Percentiles rank a stretch among this genome's conserved stretches.
Evolutionary conservation across 2,888 invertebrate genomes (phyloP).

Genomic region (Tetragnatha montana): DNA sequence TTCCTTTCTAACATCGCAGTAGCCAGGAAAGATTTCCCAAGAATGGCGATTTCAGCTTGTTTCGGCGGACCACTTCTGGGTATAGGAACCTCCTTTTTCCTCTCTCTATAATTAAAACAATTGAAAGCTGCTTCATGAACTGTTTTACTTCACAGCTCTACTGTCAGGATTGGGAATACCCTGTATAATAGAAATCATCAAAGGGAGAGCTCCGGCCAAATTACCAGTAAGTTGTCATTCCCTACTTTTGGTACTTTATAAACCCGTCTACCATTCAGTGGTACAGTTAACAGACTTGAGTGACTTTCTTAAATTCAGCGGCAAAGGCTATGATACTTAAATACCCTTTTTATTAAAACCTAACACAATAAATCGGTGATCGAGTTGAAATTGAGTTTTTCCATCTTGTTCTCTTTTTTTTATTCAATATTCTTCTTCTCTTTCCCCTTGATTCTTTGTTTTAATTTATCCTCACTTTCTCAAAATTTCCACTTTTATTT

Average conservation of each 20-base stretch:
- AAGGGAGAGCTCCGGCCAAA: slow-evolving; percentile 55
- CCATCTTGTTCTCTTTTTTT: too few relatives aligned
- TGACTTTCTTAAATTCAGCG: too few relatives aligned
- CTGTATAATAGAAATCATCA: slow-evolving; percentile 66
- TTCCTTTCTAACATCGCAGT: slow-evolving; percentile 78
- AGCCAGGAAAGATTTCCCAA: slow-evolving; percentile 78
- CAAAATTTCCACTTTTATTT: too few relatives aligned
- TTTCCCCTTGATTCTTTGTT: too few relatives aligned
- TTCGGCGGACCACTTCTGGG: slow-evolving; percentile 79
- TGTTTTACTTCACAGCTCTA: slow-evolving; percentile 33
- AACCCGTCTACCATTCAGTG: neutral
- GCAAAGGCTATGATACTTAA: too few relatives aligned
- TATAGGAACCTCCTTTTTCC: slow-evolving; percentile 73
- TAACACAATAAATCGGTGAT: too few relatives aligned
- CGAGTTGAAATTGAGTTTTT: too few relatives aligned
- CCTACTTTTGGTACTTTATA: too few relatives aligned
- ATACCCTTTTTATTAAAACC: too few relatives aligned
- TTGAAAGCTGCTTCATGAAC: neutral
- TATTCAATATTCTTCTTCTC: too few relatives aligned
- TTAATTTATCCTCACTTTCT: too few relatives aligned
- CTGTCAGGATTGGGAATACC: slow-evolving; percentile 60
- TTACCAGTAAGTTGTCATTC: slow-evolving; percentile 45
- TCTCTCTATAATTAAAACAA: neutral
- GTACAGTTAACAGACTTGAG: too few relatives aligned
- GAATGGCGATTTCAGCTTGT: slow-evolving; percentile 79